Percentiles rank a stretch among this genome's conserved stretches.
phyloP scores from a whole-genome alignment of 2,888 invertebrate species.

The Phlogophora meticulosa region DNA sequence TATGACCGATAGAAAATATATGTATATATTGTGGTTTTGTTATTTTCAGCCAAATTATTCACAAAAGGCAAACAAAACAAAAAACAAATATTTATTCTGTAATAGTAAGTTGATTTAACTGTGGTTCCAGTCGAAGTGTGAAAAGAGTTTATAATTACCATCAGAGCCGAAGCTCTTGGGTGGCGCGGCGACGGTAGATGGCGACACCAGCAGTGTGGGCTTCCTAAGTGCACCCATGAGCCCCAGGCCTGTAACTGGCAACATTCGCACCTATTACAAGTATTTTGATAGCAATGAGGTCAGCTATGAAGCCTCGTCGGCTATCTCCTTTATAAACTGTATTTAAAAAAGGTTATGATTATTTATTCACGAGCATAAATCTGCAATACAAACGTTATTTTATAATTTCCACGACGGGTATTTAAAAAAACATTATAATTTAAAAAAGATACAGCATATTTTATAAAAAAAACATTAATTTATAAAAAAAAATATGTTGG shows the following conservation, averaged over 20 bases:
- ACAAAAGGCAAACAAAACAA: slow-evolving; percentile 3
- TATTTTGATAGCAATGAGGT: slow-evolving; percentile 27
- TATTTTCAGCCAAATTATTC: neutral
- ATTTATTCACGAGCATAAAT: too few species aligned
- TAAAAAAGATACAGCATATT: neutral
- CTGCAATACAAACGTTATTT: neutral
- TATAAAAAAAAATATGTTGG: neutral
- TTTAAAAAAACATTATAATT: neutral
- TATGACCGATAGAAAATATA: too few species aligned
- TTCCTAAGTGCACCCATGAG: slow-evolving; percentile 84
- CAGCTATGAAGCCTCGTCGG: neutral
- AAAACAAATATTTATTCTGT: slow-evolving; percentile 14
- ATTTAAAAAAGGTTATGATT: neutral
- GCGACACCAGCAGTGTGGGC: slow-evolving; percentile 83
- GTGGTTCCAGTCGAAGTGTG: slow-evolving; percentile 32
- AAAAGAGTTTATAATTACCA: slow-evolving; percentile 73
- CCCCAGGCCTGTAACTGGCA: slow-evolving; percentile 77
- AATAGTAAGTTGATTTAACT: slow-evolving; percentile 21
- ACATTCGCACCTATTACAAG: slow-evolving; percentile 51
- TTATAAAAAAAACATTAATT: neutral
- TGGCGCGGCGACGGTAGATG: slow-evolving; percentile 76
- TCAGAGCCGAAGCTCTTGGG: slow-evolving; percentile 88
- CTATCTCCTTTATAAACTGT: neutral
- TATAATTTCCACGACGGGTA: too few species aligned
- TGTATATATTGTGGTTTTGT: too few species aligned